Evolutionary conservation across 2,113 vertebrate species (phyloP), one percentile per base, ranked within the genome.

Genomic region (Pollimyrus isidori): DNA sequence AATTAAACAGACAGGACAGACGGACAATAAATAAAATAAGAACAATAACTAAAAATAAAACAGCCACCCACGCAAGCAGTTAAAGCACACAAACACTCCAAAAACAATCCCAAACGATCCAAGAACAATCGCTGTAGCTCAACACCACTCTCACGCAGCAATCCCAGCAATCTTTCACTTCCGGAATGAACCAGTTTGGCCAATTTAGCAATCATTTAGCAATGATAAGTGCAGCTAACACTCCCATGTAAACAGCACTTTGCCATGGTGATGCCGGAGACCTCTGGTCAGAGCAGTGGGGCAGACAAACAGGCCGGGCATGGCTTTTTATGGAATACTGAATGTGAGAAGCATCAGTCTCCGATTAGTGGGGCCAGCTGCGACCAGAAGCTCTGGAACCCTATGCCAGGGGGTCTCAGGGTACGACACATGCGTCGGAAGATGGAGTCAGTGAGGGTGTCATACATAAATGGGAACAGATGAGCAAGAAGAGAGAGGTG

Each of bases 381-480:
- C 94, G 90, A 93, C 90, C 92, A 92, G 94, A 92, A 95, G 93
- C 93, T 93, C 93, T 94, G 94, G 95, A 94, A 95, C 92, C 95
- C 94, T 94, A 95, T 96, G 93, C 93, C 95, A 35, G 95, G 95
- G 94, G 89, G 91, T 95, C 95, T 93, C 94, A 85, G 92, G 95
- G 95, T 94, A 96, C 94, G 15, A 58, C 42, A 73, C 21, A 26
- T 46, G 11, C 3, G 11, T 42, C n/a, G 84, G 35, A 9, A 86
- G 26, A 73, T 3, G 85, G 26, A 52, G 21, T n/a, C 26, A 84
- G 73, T 7, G 49, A 46, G 42, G n/a, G 23, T n/a, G 13, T 76
- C 4, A 0, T 39, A 26, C 23, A 26, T 3, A 49, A 39, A 23
- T 2, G 15, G 58, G 46, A 48, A 30, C 9, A 73, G 39, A 48